Base-by-base conservation (phyloP, 1,140 invertebrate genomes). In the Pentalonia nigronervosa region DNA sequence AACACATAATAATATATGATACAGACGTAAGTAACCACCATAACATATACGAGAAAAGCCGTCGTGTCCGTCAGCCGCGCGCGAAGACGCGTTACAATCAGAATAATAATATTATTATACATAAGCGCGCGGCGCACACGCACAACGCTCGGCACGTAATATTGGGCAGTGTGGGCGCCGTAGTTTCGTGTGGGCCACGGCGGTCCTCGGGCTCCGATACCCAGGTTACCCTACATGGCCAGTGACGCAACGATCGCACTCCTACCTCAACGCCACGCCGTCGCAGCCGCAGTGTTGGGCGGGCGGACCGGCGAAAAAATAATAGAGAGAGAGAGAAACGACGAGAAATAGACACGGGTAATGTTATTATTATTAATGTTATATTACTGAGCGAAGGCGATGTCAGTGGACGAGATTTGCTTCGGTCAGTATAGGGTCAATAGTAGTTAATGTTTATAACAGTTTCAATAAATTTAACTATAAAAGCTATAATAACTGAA, bases 211-310 rank as follows among this genome's bases (percentile, higher is more conserved):
- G 91, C 91, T 92, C 91, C 23, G 91, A 84, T 93, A 48, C 91
- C 48, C 91, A 36, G 81, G 91, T 93, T 93, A 93, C 91, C 91
- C 81, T 93, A 93, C 91, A 93, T 93, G 91, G 91, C n/a, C 81
- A 93, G 76, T 93, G 91, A 93, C 91, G 91, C 91, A 93, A 93
- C 81, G 30, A 14, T n/a, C 25, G 47, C 60, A 92, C 90, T 93
- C 91, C 91, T 93, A 93, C 91, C 91, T 93, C 91, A 93, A 93
- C 91, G 41, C 34, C 48, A 20, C 8, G 7, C 17, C 30, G 36
- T 2, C 34, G 30, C 60, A 17, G 56, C 25, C 23, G 56, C 56
- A 20, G 20, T 53, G 50, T 67, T 67, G 17, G 34, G 87, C 34
- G 48, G 14, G 9, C n/a, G 87, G 7, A 41, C 1, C 1, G 17